Percentiles rank a stretch among this genome's conserved stretches.
These are phyloP conservation scores for Sclerurus mexicanus DNA, from an alignment of 2,113 vertebrate genomes.

Conservation along the genomic window DNA sequence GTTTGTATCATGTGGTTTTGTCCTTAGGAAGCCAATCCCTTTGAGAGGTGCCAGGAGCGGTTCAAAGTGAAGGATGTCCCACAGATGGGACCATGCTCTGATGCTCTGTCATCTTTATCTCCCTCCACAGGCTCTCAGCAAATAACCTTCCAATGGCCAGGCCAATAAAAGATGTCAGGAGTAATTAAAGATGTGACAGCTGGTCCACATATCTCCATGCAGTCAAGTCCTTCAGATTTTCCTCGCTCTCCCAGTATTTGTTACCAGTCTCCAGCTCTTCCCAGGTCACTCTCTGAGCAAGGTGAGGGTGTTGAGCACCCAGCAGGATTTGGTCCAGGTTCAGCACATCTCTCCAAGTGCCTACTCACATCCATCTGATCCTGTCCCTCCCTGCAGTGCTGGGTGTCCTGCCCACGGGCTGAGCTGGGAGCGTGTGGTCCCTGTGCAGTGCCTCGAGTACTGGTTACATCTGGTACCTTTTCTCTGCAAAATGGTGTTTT, in stretches of 20 bases:
- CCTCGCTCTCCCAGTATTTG: rapidly evolving
- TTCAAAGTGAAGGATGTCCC: not conserved
- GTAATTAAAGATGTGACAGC: not conserved
- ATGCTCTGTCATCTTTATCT: not conserved
- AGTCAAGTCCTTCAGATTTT: not conserved
- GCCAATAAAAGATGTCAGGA: not conserved
- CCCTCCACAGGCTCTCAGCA: not conserved
- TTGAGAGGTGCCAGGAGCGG: rapidly evolving
- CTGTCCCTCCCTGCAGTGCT: not conserved
- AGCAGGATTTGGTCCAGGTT: rapidly evolving
- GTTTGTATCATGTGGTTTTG: not conserved
- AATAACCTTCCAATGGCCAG: not conserved
- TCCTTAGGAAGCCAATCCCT: not conserved
- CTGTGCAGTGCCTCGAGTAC: not conserved
- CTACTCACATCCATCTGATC: rapidly evolving
- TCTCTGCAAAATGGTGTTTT: not conserved
- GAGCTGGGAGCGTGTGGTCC: not conserved
- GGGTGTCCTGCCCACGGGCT: not conserved
- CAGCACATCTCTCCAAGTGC: not conserved
- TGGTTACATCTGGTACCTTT: not conserved
- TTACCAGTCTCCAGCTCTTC: not conserved
- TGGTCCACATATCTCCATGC: not conserved
- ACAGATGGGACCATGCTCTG: not conserved
- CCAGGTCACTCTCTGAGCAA: not conserved
- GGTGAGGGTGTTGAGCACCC: not conserved